These are phyloP conservation scores for Lagorchestes hirsutus DNA, from an alignment of 2,797 vertebrate species.

Conservation along the genomic window DNA sequence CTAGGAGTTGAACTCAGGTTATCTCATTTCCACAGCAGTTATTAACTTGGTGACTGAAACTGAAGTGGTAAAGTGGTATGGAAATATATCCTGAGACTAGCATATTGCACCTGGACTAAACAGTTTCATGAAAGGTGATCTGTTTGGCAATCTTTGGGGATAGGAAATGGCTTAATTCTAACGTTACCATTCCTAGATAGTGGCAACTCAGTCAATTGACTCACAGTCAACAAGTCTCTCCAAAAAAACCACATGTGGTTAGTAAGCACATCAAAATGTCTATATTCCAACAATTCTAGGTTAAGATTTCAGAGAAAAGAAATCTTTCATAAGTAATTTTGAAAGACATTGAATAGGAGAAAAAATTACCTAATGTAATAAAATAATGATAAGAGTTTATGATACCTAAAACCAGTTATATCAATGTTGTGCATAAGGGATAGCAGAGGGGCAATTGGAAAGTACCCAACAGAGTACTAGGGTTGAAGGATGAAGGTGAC, in stretches of 20 bases:
- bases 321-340: conserved; percentile 4
- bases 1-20: background rate
- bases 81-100: background rate
- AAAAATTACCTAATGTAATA: background rate
- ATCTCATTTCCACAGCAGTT: background rate
- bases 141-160: conserved; percentile 1
- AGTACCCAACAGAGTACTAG: background rate
- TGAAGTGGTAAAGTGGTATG: background rate
- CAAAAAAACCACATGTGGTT: background rate
- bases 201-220: background rate
- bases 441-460: background rate
- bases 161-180: conserved; percentile 42
- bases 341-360: background rate
- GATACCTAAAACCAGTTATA: background rate
- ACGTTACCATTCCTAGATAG: background rate
- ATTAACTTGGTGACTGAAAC: background rate
- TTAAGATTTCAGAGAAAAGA: conserved; percentile 21
- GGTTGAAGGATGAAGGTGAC: background rate
- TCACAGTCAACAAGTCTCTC: background rate
- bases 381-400: background rate
- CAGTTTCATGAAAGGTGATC: background rate
- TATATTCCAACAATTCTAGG: background rate
- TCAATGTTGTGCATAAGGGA: background rate
- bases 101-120: background rate
- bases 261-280: background rate